Evolutionary conservation across 2,113 vertebrate genomes (phyloP), one percentile per base, ranked within the genome.

Genomic region (Riparia riparia): DNA sequence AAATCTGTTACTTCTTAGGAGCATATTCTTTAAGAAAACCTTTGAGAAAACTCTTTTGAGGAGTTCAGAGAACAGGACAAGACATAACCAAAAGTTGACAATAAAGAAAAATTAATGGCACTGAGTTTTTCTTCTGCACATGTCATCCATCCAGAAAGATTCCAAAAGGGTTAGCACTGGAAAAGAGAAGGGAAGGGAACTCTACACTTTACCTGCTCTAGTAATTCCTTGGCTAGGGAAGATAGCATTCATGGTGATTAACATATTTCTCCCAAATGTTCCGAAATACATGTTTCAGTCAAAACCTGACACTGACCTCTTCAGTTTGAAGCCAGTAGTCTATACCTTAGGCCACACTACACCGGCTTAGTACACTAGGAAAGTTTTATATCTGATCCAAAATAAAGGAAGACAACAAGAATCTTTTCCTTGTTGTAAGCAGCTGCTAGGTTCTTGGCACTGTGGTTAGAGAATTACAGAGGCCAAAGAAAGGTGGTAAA

Each of bases 311-410:
- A 6, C 32, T 18, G 10, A n/a, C 9, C 4, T 82, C 32, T 70
- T 66, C 10, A 39, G 2, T 42, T 4, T 54, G 29, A 86, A 89
- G 8, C 4, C 14, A 57, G 5, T 10, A 34, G 3, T 58, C 39
- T 45, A 14, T 31, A 22, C 7, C 22, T 11, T 31, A 65, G 26
- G 17, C 10, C 31, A 61, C 15, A 60, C 12, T 72, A 54, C 5
- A 22, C 1, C 10, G 47, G 5, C 3, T 80, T 78, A 77, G 4
- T 39, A 22, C 19, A 32, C 14, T 0, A 0, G 15, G 18, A 39
- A 6, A 31, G 21, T 51, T 88, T 64, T 56, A 21, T 7, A 72
- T 41, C 18, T n/a, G 19, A 83, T 69, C 4, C 37, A 83, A 76
- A 90, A 47, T 37, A 78, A 14, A 8, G 5, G 17, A 74, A 82